A percentile compares a stretch with the other conserved stretches of the same genome.
phyloP scores from a whole-genome alignment of 2,888 invertebrate species.

The Platerodrilus igneus region DNA sequence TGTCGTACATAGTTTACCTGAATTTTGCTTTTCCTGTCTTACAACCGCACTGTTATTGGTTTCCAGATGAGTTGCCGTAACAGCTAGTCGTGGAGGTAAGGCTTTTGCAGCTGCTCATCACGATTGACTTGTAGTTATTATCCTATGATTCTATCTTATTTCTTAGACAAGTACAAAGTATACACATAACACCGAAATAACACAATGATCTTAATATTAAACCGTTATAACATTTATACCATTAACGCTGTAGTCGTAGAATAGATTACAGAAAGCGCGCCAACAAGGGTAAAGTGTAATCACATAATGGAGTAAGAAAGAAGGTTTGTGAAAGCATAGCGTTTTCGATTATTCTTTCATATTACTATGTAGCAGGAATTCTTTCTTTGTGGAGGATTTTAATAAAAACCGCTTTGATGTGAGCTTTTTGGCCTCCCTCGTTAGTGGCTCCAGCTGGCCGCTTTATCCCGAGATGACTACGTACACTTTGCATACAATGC shows the following conservation, averaged over 20 bases:
- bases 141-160: too few relatives aligned
- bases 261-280: too few relatives aligned
- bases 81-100: too few relatives aligned
- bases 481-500: constrained; percentile 42
- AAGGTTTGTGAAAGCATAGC: constrained; percentile 15
- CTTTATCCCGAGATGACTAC: constrained; percentile 42
- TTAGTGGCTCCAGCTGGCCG: constrained; percentile 43
- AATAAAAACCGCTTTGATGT: constrained; percentile 44
- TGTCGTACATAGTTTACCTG: constrained; percentile 23
- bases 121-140: constrained; percentile 38
- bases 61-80: constrained; percentile 40
- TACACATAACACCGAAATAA: too few relatives aligned
- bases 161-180: too few relatives aligned
- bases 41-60: constrained; percentile 39
- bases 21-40: constrained; percentile 22
- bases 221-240: too few relatives aligned
- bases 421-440: constrained; percentile 39
- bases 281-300: too few relatives aligned
- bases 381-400: constrained; percentile 40
- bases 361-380: constrained; percentile 30
- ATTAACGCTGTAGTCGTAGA: too few relatives aligned
- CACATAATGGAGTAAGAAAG: constrained; percentile 12
- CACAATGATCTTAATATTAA: too few relatives aligned
- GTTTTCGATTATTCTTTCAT: constrained; percentile 23
- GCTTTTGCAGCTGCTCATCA: too few relatives aligned